Evolutionary conservation across 2,113 vertebrate genomes (phyloP), one percentile per base, ranked within the genome.

Genomic region (Cathartes aura): DNA sequence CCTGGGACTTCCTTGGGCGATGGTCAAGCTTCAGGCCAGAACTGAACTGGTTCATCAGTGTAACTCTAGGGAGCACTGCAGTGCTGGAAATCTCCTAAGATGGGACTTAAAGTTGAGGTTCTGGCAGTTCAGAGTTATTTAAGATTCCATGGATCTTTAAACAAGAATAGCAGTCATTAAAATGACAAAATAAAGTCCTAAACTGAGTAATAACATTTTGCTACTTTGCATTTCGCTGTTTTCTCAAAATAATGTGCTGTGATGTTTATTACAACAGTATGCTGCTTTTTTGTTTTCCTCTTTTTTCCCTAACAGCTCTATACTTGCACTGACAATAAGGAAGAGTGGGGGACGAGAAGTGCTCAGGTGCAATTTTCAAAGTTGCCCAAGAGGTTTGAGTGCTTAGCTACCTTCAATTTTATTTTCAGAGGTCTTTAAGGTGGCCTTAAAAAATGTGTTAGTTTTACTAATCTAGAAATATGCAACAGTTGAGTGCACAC

Each of bases 31-130:
- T 29, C 24, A 15, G n/a, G 29, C 45, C 38, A 52, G 78, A 79
- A 32, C 50, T 1, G 1, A 85, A 38, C 63, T 56, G 47, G 15
- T 74, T 86, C 42, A 62, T 42, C 62, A 29, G 29, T 7, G 14
- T 48, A 87, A 92, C 83, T 92, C 75, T 66, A 95, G 94, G 78
- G 89, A 96, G 89, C 83, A 91, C 60, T 91, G 73, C 86, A 42
- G 73, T 58, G 56, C 87, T 96, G 76, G 62, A 50, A 89, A 95
- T 80, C 68, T 78, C 59, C n/a, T 30, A 19, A 82, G 87, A 55
- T 17, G 30, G 45, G 43, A 53, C 53, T 29, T 72, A 11, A 71
- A 68, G 15, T 42, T 50, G 60, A 85, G 9, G 8, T 62, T 85
- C 68, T 62, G 45, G 38, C 20, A 89, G 26, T 60, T 86, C 47